phyloP scores from a whole-genome alignment of 2,797 vertebrate genomes.

The Takifugu rubripes region DNA sequence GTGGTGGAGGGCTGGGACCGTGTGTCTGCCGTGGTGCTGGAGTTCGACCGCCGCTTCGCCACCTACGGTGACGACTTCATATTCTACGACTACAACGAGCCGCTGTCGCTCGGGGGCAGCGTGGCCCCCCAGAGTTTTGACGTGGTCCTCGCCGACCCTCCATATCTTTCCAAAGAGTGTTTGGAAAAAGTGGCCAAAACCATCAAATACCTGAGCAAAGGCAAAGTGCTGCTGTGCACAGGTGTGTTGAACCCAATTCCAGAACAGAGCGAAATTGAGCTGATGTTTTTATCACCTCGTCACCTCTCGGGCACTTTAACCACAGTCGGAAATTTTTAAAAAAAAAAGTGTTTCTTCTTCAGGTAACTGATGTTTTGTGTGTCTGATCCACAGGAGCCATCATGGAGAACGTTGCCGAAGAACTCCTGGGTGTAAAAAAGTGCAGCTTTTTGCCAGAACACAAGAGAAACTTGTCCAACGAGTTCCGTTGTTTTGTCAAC shows the following conservation, averaged over 20 bases:
- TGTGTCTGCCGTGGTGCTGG: slow-evolving; percentile 76
- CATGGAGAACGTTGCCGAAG: slow-evolving; percentile 83
- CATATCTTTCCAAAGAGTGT: slow-evolving; percentile 92
- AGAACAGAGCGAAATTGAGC: not conserved
- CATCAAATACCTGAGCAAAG: slow-evolving; percentile 82
- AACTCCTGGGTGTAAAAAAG: slow-evolving; percentile 80
- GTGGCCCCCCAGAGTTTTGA: slow-evolving; percentile 83
- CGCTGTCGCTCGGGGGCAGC: slow-evolving; percentile 74
- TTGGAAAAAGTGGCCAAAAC: slow-evolving; percentile 87
- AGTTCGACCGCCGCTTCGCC: slow-evolving; percentile 89
- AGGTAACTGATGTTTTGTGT: not conserved
- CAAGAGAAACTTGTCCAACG: slow-evolving; percentile 86
- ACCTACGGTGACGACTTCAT: slow-evolving; percentile 87
- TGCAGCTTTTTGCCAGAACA: slow-evolving; percentile 89
- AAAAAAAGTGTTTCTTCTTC: not conserved
- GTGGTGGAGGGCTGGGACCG: slow-evolving; percentile 42
- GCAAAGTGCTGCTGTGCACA: slow-evolving; percentile 93
- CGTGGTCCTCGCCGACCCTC: slow-evolving; percentile 89
- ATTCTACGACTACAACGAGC: slow-evolving; percentile 91
- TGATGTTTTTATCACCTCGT: not conserved
- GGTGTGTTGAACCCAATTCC: slow-evolving; percentile 63
- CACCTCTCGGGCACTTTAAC: too few relatives aligned
- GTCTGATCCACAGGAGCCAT: slow-evolving; percentile 76
- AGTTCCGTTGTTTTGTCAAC: slow-evolving; percentile 90
- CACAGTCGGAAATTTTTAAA: too few relatives aligned